phyloP scores from a whole-genome alignment of 2,113 vertebrate genomes.

The Indicator maculatus region DNA sequence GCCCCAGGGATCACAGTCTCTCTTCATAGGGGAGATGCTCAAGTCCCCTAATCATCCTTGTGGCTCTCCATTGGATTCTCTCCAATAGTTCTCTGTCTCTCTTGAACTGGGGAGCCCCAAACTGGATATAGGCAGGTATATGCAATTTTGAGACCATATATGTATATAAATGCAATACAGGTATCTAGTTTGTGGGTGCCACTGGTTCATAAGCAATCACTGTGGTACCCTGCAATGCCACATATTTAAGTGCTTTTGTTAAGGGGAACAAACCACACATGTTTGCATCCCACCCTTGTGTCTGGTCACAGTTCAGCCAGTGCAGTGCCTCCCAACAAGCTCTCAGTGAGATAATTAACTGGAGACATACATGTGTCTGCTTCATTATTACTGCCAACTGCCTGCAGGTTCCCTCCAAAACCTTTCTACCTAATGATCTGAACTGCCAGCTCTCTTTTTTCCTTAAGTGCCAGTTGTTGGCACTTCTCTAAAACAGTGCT shows the following conservation, averaged over 20 bases:
- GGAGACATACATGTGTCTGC: not conserved
- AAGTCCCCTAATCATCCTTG: too few species aligned
- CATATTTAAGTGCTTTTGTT: not conserved
- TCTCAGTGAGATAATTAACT: constrained; percentile 41
- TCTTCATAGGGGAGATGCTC: too few species aligned
- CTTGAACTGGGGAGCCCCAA: too few species aligned
- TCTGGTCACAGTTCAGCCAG: not conserved
- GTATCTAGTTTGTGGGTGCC: not conserved
- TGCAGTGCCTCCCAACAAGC: not conserved
- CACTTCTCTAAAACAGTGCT: not conserved
- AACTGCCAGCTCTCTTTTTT: not conserved
- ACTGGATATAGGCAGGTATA: not conserved
- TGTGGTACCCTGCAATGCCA: not conserved
- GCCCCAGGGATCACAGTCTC: too few species aligned
- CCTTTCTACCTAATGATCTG: not conserved
- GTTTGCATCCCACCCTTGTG: not conserved
- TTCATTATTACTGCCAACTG: constrained; percentile 38
- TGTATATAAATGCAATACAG: not conserved
- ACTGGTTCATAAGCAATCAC: not conserved
- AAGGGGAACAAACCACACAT: rapidly evolving
- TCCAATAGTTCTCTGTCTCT: too few species aligned
- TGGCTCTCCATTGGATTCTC: too few species aligned
- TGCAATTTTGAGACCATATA: not conserved
- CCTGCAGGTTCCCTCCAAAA: constrained; percentile 7
- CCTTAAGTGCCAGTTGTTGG: not conserved